These are phyloP conservation scores for Centropus unirufus DNA, from an alignment of 2,113 vertebrate species.

Conservation along the genomic window DNA sequence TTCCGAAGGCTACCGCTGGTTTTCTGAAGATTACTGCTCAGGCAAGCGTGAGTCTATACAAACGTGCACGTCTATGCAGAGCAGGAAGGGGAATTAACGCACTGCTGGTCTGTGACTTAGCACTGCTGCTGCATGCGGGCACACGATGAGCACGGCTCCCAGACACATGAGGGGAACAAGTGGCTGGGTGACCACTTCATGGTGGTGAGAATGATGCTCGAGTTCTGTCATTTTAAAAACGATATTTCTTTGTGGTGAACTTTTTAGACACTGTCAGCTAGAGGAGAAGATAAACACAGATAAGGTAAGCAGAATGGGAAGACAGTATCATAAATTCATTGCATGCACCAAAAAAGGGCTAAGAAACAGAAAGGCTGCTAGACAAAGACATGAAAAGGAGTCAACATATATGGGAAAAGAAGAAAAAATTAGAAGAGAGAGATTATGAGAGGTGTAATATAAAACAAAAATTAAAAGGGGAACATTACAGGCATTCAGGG, in stretches of 20 bases:
- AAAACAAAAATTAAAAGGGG: neutral
- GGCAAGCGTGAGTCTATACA: neutral
- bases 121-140: rapidly evolving
- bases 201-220: neutral
- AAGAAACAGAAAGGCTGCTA: neutral
- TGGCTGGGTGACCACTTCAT: neutral
- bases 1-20: neutral
- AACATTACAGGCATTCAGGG: neutral
- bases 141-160: rapidly evolving
- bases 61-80: neutral
- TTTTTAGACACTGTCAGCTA: neutral
- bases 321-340: neutral
- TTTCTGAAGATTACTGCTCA: neutral
- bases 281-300: neutral
- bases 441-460: neutral
- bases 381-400: neutral
- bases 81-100: neutral
- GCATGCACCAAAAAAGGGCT: neutral
- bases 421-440: neutral
- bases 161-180: neutral
- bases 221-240: neutral
- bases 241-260: neutral
- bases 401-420: neutral
- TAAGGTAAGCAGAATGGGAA: neutral
- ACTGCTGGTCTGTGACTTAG: neutral